Percentiles rank a stretch among this genome's conserved stretches.
Evolutionary conservation across 2,113 vertebrate species (phyloP).

Genomic region (Phylloscopus trochiloides): DNA sequence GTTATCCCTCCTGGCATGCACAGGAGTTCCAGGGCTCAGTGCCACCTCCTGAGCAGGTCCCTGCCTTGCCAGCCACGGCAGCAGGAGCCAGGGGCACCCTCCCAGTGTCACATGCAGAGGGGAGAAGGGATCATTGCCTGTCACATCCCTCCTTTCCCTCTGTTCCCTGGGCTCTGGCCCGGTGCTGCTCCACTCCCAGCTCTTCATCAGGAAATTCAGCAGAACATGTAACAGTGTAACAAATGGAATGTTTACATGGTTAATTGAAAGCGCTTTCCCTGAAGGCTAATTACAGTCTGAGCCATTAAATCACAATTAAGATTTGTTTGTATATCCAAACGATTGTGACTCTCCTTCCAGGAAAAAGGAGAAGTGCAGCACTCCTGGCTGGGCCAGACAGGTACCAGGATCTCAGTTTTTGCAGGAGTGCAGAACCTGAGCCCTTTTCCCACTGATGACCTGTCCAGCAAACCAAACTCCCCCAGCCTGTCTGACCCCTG

Average conservation of each 20-base stretch:
- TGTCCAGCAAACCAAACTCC: background rate
- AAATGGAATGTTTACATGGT: constrained; percentile 58
- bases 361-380: background rate
- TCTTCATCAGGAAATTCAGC: constrained; percentile 41
- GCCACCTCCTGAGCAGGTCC: background rate
- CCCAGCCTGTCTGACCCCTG: background rate
- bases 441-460: background rate
- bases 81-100: accelerated
- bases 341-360: background rate
- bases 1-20: background rate
- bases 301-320: constrained; percentile 69
- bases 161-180: background rate
- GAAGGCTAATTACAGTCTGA: constrained; percentile 56
- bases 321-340: constrained; percentile 47
- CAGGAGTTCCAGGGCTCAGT: background rate
- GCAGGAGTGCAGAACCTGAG: background rate
- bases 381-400: background rate
- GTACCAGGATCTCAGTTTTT: background rate
- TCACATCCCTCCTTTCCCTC: background rate
- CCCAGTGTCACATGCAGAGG: too few species aligned
- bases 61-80: background rate
- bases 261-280: constrained; percentile 69
- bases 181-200: background rate
- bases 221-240: constrained; percentile 51
- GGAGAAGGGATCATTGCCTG: background rate